Evolutionary conservation across 2,797 vertebrate genomes (phyloP), one percentile per base, ranked within the genome.

Genomic region (Sylvia borin): DNA sequence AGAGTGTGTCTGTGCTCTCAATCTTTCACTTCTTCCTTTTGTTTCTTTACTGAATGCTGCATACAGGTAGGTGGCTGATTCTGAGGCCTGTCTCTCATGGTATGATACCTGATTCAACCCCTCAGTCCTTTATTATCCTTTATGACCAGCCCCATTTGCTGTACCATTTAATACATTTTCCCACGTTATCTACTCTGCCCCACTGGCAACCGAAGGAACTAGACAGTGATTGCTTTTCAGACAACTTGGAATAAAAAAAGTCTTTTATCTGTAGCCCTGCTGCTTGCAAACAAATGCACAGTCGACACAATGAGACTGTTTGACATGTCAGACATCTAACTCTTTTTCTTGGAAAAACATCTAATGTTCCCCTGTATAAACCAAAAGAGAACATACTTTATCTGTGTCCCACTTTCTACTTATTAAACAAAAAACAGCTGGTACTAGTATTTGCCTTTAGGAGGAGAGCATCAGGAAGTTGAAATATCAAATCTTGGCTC

Each of bases 361-460:
- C 81, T 91, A 48, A 80, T 77, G 70, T 92, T 92, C 88, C 42
- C 32, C 84, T 96, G 74, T 97, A 96, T 83, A 87, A 92, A 74
- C 64, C 80, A 95, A 84, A 95, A 81, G 85, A 95, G 60, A 88
- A 68, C 62, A 75, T 97, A 97, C 74, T 83, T 97, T 96, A 87
- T 96, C 77, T 97, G 70, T 95, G 73, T 96, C 96, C 93, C 90
- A 68, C 95, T 97, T 97, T 96, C 93, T 97, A 36, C 90, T 97
- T 96, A 65, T 82, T 95, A 96, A 96, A 97, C 87, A 97, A 83
- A 96, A 97, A 96, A 1, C 93, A 97, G 95, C 97, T 97, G 92
- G 95, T 94, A 88, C 61, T 85, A 74, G 65, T 87, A 62, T 50
- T 95, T 93, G 94, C 72, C 78, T 96, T 95, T 87, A 91, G 95